These are phyloP conservation scores for Galerucella nymphaeae DNA, from an alignment of 2,888 invertebrate genomes.

Conservation along the genomic window DNA sequence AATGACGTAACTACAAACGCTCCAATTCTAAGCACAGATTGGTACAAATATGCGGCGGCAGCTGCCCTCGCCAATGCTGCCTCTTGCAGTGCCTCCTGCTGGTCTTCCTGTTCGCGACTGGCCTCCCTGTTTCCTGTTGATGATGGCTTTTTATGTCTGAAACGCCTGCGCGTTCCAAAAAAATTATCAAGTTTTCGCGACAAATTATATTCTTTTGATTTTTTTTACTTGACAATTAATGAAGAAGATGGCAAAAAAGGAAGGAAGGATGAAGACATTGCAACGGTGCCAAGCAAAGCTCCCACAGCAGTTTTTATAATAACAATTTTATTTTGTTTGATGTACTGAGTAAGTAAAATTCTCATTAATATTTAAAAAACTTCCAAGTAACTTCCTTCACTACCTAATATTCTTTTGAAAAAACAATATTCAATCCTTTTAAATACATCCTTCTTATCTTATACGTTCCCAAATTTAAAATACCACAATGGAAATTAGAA, in stretches of 20 bases:
- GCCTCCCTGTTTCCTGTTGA: slow-evolving; percentile 21
- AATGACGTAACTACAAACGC: slow-evolving; percentile 66
- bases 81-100: slow-evolving; percentile 17
- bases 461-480: slow-evolving; percentile 16
- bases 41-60: slow-evolving; percentile 57
- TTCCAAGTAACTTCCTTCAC: not conserved
- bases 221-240: not conserved
- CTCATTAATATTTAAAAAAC: not conserved
- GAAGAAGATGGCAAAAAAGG: no score
- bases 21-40: slow-evolving; percentile 62
- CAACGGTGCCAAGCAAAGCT: no score
- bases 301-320: no score
- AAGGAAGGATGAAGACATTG: no score
- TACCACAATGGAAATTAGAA: slow-evolving; percentile 36
- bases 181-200: not conserved
- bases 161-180: slow-evolving; percentile 1
- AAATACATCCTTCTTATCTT: slow-evolving; percentile 31
- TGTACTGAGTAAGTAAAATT: not conserved
- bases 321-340: no score
- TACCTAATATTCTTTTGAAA: not conserved
- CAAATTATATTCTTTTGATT: not conserved
- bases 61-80: slow-evolving; percentile 22
- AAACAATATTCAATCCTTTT: slow-evolving; percentile 13
- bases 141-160: slow-evolving; percentile 10
- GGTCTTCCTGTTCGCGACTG: slow-evolving; percentile 21